These are phyloP conservation scores for Caenorhabditis uteleia DNA, from an alignment of 2,888 invertebrate species.

Conservation along the genomic window DNA sequence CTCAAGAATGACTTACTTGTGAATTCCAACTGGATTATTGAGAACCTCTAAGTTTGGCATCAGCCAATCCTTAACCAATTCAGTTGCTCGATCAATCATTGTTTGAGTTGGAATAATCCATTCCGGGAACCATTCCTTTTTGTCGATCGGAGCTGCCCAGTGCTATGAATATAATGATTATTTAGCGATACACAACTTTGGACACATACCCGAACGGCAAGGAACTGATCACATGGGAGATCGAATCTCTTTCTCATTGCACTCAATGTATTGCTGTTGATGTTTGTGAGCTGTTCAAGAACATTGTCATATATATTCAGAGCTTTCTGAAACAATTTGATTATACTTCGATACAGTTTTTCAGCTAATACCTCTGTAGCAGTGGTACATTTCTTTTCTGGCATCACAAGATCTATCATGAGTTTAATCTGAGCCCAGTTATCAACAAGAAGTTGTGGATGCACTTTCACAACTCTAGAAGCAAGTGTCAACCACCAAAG, in stretches of 20 bases:
- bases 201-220: conserved; percentile 77
- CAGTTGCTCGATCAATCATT: conserved; percentile 78
- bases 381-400: conserved; percentile 77
- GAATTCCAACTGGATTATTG: conserved; percentile 71
- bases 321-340: no score
- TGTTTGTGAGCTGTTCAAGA: conserved; percentile 75
- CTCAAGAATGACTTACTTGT: conserved; percentile 41
- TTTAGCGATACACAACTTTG: background rate
- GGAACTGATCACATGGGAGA: conserved; percentile 77
- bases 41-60: conserved; percentile 77
- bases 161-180: conserved; percentile 72
- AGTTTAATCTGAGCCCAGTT: conserved; percentile 75
- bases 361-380: no score
- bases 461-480: conserved; percentile 76
- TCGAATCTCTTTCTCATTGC: conserved; percentile 71
- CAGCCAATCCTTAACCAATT: conserved; percentile 74
- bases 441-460: conserved; percentile 32
- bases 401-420: conserved; percentile 79
- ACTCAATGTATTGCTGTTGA: conserved; percentile 69
- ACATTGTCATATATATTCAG: conserved; percentile 76
- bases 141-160: conserved; percentile 81
- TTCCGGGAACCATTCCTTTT: conserved; percentile 77
- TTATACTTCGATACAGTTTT: no score
- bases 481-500: conserved; percentile 65
- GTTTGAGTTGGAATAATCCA: conserved; percentile 80